Conservation (phyloP, 2,888 invertebrate species). For the Gastracanthus pulcherrimus region DNA sequence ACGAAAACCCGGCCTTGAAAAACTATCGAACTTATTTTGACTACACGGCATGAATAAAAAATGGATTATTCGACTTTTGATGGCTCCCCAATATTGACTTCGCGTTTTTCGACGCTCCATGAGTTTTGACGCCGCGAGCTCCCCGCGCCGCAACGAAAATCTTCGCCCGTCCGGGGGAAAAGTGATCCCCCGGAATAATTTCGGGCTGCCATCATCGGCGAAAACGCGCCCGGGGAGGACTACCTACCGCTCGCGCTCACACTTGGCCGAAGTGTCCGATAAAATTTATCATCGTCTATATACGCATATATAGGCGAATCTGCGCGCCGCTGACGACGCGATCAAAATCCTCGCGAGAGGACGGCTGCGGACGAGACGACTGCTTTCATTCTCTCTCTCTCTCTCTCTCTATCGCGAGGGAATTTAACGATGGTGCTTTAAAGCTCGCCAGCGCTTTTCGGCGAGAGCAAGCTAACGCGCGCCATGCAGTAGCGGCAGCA, state of each 20-base stretch:
- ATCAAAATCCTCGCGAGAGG: conserved; percentile 13
- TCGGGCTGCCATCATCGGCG: background rate
- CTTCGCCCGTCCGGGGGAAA: background rate
- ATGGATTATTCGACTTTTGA: background rate
- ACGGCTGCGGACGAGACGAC: background rate
- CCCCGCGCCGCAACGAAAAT: background rate
- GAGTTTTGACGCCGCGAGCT: background rate
- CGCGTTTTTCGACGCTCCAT: background rate
- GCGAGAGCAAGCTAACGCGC: too few species aligned
- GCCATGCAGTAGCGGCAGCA: too few species aligned
- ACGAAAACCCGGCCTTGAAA: too few species aligned
- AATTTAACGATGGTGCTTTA: conserved; percentile 55
- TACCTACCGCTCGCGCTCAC: background rate
- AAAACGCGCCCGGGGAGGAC: background rate
- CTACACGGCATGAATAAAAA: background rate
- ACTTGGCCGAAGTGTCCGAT: conserved; percentile 30
- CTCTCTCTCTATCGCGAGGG: conserved; percentile 11
- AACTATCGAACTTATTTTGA: background rate
- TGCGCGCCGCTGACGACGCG: background rate
- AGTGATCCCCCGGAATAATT: background rate
- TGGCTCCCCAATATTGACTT: background rate
- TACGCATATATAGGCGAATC: background rate
- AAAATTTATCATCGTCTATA: conserved; percentile 29
- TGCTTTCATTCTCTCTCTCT: background rate
- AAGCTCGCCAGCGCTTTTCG: conserved; percentile 31